Evolutionary conservation across 2,888 invertebrate genomes (phyloP).

Genomic region (Schrankia costaestrigalis): DNA sequence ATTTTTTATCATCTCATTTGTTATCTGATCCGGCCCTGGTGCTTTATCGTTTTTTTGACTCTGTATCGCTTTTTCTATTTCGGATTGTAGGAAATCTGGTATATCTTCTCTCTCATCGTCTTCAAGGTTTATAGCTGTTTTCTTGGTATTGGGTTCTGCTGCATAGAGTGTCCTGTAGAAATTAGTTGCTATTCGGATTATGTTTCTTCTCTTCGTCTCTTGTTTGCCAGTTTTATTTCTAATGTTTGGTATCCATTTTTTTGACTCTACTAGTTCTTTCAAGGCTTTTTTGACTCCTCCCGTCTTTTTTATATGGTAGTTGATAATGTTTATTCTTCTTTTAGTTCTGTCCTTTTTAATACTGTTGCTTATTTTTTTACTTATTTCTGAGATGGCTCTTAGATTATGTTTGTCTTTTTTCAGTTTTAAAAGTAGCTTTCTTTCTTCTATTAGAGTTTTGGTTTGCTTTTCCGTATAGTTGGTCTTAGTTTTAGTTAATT

Average conservation of each 20-base stretch:
- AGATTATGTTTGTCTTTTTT: conserved; percentile 5
- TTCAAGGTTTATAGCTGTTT: neutral
- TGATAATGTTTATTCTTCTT: conserved; percentile 2
- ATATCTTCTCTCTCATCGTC: neutral
- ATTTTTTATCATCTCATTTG: conserved; percentile 4
- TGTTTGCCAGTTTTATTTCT: too few species aligned
- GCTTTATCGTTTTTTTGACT: conserved; percentile 2
- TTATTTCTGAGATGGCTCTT: too few species aligned
- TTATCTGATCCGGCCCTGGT: conserved; percentile 3
- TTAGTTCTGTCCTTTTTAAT: conserved; percentile 3
- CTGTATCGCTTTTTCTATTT: conserved; percentile 6
- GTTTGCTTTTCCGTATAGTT: conserved; percentile 1
- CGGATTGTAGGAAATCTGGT: conserved; percentile 2
- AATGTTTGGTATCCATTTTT: too few species aligned
- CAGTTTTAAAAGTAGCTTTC: conserved; percentile 1
- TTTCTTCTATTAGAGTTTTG: conserved; percentile 5
- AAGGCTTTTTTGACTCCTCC: conserved; percentile 4
- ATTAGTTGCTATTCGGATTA: conserved; percentile 3
- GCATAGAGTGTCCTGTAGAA: conserved; percentile 1
- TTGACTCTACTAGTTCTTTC: conserved; percentile 3
- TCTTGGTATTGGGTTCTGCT: neutral
- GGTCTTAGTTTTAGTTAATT: neutral
- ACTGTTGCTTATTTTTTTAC: too few species aligned
- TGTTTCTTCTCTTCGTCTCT: too few species aligned
- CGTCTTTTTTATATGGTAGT: conserved; percentile 2